phyloP scores from a whole-genome alignment of 2,797 vertebrate species.

The Anguilla pacifica region DNA sequence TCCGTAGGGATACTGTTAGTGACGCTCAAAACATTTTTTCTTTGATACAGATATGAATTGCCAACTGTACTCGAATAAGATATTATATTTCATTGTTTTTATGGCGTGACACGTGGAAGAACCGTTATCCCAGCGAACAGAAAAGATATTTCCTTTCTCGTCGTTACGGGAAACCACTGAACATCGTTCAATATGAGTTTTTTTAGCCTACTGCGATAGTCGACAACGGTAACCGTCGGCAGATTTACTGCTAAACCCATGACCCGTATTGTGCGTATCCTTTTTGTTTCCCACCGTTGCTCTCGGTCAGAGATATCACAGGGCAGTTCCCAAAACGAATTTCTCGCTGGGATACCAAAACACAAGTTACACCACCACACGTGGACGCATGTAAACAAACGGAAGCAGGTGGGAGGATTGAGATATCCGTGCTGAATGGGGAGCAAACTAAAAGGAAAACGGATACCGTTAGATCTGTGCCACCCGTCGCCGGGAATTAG shows the following conservation, averaged over 20 bases:
- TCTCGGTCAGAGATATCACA: background rate
- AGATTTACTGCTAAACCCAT: background rate
- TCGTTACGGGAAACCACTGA: background rate
- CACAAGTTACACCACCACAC: background rate
- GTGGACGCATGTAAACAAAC: background rate
- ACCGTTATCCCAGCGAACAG: background rate
- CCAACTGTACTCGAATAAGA: background rate
- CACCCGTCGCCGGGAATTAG: background rate
- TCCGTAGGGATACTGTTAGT: too few relatives aligned
- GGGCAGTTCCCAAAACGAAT: background rate
- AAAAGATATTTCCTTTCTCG: background rate
- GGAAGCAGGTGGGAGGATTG: background rate
- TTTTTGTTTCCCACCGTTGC: background rate
- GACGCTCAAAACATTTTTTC: too few relatives aligned
- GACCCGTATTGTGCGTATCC: background rate
- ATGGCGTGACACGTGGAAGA: background rate
- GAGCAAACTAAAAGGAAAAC: background rate
- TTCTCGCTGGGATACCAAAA: background rate
- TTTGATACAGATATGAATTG: too few relatives aligned
- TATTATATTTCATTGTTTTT: background rate
- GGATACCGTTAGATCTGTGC: background rate
- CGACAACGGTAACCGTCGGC: background rate
- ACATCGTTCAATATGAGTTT: background rate
- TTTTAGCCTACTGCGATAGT: background rate
- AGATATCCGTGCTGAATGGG: background rate